Conservation (phyloP, 2,888 invertebrate species). For the Zelleria hepariella region DNA sequence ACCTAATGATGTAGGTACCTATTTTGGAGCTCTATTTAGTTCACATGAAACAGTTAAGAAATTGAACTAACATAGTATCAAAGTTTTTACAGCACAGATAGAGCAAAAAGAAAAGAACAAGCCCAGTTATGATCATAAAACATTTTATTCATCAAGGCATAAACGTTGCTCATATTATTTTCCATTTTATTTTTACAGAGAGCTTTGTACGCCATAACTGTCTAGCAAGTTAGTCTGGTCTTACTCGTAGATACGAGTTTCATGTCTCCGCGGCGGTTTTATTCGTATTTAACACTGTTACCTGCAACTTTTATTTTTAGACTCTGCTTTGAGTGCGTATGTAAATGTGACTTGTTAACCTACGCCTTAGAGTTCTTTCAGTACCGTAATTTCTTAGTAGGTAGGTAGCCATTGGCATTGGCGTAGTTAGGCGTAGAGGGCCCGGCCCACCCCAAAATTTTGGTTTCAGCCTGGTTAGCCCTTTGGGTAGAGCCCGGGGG, state of each 20-base stretch:
- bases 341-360: slow-evolving; percentile 50
- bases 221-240: not conserved
- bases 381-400: not conserved
- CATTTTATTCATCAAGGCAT: not conserved
- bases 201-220: not conserved
- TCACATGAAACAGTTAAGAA: no score
- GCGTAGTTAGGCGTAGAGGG: no score
- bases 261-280: slow-evolving; percentile 18
- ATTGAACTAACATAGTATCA: no score
- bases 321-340: slow-evolving; percentile 41
- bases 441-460: no score
- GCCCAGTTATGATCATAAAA: not conserved
- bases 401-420: not conserved
- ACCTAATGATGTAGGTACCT: no score
- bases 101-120: not conserved
- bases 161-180: not conserved
- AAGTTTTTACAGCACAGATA: not conserved
- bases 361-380: slow-evolving; percentile 8
- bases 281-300: slow-evolving; percentile 19
- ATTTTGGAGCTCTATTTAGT: no score
- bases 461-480: no score
- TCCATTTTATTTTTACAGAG: not conserved
- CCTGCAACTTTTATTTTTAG: slow-evolving; percentile 56
- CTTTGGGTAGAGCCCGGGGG: no score
- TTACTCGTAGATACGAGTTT: not conserved